Evolutionary conservation across 2,797 vertebrate species (phyloP), one percentile per base, ranked within the genome.

Genomic region (Echeneis naucrates): DNA sequence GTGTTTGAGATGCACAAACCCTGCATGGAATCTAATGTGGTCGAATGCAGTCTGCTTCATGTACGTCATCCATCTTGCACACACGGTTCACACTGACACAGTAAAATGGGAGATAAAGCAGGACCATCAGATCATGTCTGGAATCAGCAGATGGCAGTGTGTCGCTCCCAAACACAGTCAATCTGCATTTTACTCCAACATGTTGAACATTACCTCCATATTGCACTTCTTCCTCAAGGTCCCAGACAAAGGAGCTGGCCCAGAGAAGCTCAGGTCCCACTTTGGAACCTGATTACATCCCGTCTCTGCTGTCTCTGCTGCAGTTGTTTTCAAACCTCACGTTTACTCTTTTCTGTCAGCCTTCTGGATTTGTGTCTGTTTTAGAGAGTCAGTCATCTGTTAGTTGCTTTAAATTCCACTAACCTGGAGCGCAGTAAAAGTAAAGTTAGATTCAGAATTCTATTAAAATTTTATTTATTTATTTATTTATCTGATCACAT

Each of bases 121-220:
- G 27, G 1, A 37, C 13, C 45, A 13, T 9, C n/a, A 26, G 47
- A 13, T 68, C 8, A 4, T 51, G 23, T 11, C 59, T 42, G 23
- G 5, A 24, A 35, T 57, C 89, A 88, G 82, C 78, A 91, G 89
- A 47, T 83, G 86, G 83, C 86, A 69, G 67, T 82, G 77, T 86
- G 68, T 45, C 11, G 23, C 82, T 77, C 58, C 61, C 48, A 48
- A 33, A 44, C 14, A 40, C 67, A 65, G 10, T 48, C 0, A 72
- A 57, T 59, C 62, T 67, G 50, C 26, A 26, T 23, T 62, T 55
- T 8, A 50, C 57, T 44, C 47, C 40, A 58, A 10, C 40, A 30
- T 47, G 19, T 48, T 73, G 55, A 33, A 37, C 21, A 6, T 38
- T 40, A 8, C 3, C 27, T 6, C 0, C 33, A 30, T 10, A 16